Evolutionary conservation across 2,888 invertebrate species (phyloP).

Genomic region (Anthrax anthrax): DNA sequence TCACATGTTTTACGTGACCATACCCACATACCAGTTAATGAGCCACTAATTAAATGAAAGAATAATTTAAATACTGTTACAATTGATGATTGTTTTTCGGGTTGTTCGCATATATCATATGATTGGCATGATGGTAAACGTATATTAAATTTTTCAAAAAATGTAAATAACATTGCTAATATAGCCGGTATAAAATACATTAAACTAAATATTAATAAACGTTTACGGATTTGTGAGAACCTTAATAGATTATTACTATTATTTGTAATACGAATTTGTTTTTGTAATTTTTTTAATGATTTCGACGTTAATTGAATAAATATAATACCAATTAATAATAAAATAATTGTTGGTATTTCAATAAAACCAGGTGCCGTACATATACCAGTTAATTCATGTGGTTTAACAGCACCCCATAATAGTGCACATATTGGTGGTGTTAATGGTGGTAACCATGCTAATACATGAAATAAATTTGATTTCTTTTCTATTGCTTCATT

Average conservation of each 20-base stretch:
- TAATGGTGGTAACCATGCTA: conserved; percentile 79
- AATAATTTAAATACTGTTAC: conserved; percentile 26
- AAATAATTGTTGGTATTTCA: conserved; percentile 26
- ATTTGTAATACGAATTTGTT: conserved; percentile 15
- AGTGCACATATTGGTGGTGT: conserved; percentile 72
- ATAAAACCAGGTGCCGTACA: conserved; percentile 47
- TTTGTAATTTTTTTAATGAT: conserved; percentile 26
- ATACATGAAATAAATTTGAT: conserved; percentile 70
- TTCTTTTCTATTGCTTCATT: conserved; percentile 80
- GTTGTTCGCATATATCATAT: conserved; percentile 23
- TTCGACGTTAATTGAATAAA: conserved; percentile 31
- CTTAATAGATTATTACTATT: conserved; percentile 20
- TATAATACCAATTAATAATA: conserved; percentile 25
- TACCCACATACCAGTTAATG: conserved; percentile 33
- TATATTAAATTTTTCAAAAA: conserved; percentile 26
- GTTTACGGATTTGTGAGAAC: conserved; percentile 31
- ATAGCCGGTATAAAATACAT: conserved; percentile 29
- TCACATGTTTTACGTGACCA: conserved; percentile 35
- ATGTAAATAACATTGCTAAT: conserved; percentile 23
- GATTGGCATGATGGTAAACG: conserved; percentile 24
- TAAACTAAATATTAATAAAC: conserved; percentile 29
- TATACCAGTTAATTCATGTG: conserved; percentile 66
- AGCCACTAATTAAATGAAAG: conserved; percentile 29
- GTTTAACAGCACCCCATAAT: conserved; percentile 61
- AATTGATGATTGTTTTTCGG: conserved; percentile 20